Percentiles rank a stretch among this genome's conserved stretches.
Evolutionary conservation across 2,888 invertebrate species (phyloP).

Genomic region (Scaptomyza parva): DNA sequence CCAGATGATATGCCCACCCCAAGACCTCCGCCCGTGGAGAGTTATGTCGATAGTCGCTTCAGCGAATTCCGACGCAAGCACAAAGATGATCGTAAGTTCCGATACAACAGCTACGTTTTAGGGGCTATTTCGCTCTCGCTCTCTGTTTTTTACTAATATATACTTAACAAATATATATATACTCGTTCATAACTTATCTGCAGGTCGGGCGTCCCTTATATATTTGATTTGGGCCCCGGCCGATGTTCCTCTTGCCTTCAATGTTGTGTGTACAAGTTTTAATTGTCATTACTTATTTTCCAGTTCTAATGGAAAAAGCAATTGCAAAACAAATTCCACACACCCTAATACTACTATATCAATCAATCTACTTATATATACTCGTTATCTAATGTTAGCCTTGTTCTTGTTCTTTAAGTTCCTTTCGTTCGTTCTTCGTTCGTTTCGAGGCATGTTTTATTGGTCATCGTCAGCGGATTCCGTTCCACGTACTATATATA

Average conservation of each 20-base stretch:
- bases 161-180: slow-evolving; percentile 23
- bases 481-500: slow-evolving; percentile 38
- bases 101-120: slow-evolving; percentile 25
- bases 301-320: slow-evolving; percentile 76
- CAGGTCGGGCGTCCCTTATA: slow-evolving; percentile 50
- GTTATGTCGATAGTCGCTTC: slow-evolving; percentile 83
- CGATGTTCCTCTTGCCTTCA: slow-evolving; percentile 75
- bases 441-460: slow-evolving; percentile 78
- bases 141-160: slow-evolving; percentile 24
- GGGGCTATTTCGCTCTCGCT: slow-evolving; percentile 40
- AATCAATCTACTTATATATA: slow-evolving; percentile 26
- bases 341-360: slow-evolving; percentile 31
- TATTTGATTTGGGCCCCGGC: slow-evolving; percentile 54
- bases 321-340: slow-evolving; percentile 60
- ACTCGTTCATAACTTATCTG: slow-evolving; percentile 39
- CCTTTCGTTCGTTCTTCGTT: slow-evolving; percentile 48
- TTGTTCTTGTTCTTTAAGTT: slow-evolving; percentile 73
- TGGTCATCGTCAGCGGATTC: slow-evolving; percentile 62
- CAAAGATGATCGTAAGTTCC: slow-evolving; percentile 88
- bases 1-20: slow-evolving; percentile 83
- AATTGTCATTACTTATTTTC: slow-evolving; percentile 73
- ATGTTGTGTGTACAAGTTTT: slow-evolving; percentile 80
- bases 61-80: slow-evolving; percentile 88
- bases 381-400: slow-evolving; percentile 57
- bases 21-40: slow-evolving; percentile 82